Base-by-base conservation (phyloP, 2,113 vertebrate genomes). In the Sapayoa aenigma region DNA sequence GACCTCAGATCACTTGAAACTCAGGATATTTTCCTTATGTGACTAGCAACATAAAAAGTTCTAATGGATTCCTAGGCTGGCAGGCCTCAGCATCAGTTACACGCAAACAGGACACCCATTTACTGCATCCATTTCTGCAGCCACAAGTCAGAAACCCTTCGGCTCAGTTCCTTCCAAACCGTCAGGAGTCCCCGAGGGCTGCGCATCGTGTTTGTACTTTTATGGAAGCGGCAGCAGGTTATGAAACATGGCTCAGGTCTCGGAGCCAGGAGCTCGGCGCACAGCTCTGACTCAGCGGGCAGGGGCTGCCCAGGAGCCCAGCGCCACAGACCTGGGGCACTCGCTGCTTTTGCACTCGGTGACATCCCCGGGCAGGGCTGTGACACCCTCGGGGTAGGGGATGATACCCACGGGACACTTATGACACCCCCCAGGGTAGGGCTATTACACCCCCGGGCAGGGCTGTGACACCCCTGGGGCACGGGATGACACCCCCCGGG, bases 61-160 rank as follows among this genome's bases (percentile, higher is more conserved):
- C 46, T 12, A 65, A 15, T 0, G 14, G 19, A 33, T 18, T 33
- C 28, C 8, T 1, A 39, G 22, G 14, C 35, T 1, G 0, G 23
- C 35, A 72, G 60, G 87, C 71, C 79, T 47, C 71, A 10, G 25
- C 42, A 24, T 33, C 30, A 35, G 12, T 5, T 14, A 9, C 0
- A 16, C 25, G n/a, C 19, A 12, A 59, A 39, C 60, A 4, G 12
- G 23, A 7, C 35, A 9, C 8, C 14, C 35, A 3, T 10, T 17
- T 5, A 30, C 6, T 14, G 28, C 23, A 5, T 4, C 18, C 27
- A 19, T 11, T 72, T 24, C 63, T 60, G 46, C 66, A 23, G 35
- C 22, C 55, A 15, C 33, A 24, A 53, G 37, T 23, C 24, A 28
- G 37, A 67, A 63, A 2, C 17, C 25, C 28, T 25, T 18, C 1